phyloP scores from a whole-genome alignment of 64 coral and sea anemone species.

The Montipora efflorescens region DNA sequence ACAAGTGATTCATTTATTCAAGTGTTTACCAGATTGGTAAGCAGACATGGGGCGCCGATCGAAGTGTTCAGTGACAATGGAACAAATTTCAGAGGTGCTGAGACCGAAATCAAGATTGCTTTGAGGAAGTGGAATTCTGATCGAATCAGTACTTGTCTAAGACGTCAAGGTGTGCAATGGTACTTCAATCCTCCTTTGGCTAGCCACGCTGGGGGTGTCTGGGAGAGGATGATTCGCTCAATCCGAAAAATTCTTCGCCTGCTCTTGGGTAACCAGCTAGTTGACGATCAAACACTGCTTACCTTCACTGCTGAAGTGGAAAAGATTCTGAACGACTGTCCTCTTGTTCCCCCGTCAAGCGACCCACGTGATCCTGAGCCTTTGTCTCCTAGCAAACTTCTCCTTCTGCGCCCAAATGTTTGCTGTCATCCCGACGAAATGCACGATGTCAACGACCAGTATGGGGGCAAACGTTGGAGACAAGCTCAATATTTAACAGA shows the following conservation, averaged over 20 bases:
- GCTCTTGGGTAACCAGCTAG: not conserved
- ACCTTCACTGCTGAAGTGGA: not conserved
- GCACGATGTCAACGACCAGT: not conserved
- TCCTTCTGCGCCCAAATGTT: not conserved
- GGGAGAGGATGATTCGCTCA: slow-evolving; percentile 63
- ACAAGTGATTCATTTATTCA: slow-evolving; percentile 43
- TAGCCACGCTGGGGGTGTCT: slow-evolving; percentile 68
- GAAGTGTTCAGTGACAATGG: slow-evolving; percentile 66
- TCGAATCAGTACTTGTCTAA: not conserved
- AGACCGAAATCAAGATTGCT: not conserved
- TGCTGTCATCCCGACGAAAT: not conserved
- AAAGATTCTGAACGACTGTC: slow-evolving; percentile 59
- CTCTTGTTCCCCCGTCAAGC: not conserved
- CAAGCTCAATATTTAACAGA: not conserved
- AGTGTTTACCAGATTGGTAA: slow-evolving; percentile 22
- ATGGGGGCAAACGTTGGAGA: not conserved
- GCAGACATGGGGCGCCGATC: slow-evolving; percentile 3
- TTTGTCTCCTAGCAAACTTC: slow-evolving; percentile 14
- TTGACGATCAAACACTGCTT: slow-evolving; percentile 40
- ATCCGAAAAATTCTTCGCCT: slow-evolving; percentile 22
- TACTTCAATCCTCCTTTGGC: slow-evolving; percentile 61
- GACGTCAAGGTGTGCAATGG: slow-evolving; percentile 30
- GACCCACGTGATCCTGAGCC: slow-evolving; percentile 9
- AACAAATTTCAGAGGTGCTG: slow-evolving; percentile 69
- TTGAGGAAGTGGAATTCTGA: slow-evolving; percentile 20